These are phyloP conservation scores for Drosophila lowei DNA, from an alignment of 1,140 invertebrate species.

Conservation along the genomic window DNA sequence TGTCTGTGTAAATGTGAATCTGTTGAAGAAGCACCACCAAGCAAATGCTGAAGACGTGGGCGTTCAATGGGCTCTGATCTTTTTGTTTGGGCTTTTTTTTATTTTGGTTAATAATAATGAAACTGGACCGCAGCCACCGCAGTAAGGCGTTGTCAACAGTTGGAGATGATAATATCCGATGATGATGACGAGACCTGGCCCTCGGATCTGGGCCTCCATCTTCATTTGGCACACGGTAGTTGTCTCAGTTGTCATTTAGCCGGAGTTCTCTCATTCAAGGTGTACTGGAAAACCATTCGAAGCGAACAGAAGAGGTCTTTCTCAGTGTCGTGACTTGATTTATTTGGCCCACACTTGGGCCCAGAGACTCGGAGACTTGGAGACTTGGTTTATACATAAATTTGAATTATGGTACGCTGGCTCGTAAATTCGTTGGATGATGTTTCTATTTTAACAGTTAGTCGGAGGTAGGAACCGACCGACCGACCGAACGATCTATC, in stretches of 20 bases:
- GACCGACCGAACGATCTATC: slow-evolving; percentile 67
- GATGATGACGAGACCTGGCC: slow-evolving; percentile 27
- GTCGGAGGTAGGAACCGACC: slow-evolving; percentile 25
- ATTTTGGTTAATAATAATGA: slow-evolving; percentile 48
- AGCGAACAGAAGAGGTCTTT: slow-evolving; percentile 1
- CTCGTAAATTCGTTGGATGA: slow-evolving; percentile 45
- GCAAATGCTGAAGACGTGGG: slow-evolving; percentile 56
- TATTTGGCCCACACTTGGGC: slow-evolving; percentile 33
- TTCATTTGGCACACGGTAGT: slow-evolving; percentile 51
- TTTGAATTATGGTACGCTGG: slow-evolving; percentile 45
- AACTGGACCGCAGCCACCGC: slow-evolving; percentile 71
- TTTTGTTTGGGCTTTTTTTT: slow-evolving; percentile 29
- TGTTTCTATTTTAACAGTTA: slow-evolving; percentile 55
- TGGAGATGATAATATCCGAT: slow-evolving; percentile 32
- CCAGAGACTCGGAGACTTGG: slow-evolving; percentile 16
- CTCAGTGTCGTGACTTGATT: slow-evolving; percentile 48
- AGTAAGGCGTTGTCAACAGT: slow-evolving; percentile 67
- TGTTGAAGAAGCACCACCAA: slow-evolving; percentile 31
- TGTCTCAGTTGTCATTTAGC: slow-evolving; percentile 49
- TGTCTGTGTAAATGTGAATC: slow-evolving; percentile 6
- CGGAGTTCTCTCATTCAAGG: slow-evolving; percentile 32
- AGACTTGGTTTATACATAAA: slow-evolving; percentile 51
- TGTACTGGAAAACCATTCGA: slow-evolving; percentile 3
- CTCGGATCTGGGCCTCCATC: slow-evolving; percentile 20
- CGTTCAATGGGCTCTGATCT: slow-evolving; percentile 39